These are phyloP conservation scores for Paramisgurnus dabryanus DNA, from an alignment of 2,113 vertebrate genomes.

Conservation along the genomic window DNA sequence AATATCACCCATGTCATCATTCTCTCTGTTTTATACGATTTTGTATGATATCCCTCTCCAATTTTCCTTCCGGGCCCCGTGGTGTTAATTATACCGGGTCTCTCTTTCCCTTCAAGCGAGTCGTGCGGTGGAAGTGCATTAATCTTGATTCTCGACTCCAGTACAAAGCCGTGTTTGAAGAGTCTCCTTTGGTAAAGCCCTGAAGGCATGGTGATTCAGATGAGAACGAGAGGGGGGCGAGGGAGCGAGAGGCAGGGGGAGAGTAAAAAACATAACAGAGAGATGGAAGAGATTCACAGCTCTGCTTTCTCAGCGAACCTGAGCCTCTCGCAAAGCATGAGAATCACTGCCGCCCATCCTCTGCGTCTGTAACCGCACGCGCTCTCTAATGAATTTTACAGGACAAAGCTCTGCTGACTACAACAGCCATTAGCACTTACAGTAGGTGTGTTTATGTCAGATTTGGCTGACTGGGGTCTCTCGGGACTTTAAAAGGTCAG, in stretches of 20 bases:
- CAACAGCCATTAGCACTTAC: neutral
- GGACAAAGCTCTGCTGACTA: neutral
- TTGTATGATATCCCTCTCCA: constrained; percentile 50
- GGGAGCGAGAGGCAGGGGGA: constrained; percentile 33
- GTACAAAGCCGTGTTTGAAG: constrained; percentile 73
- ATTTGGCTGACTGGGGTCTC: constrained; percentile 17
- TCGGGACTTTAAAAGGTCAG: constrained; percentile 27
- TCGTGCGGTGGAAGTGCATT: constrained; percentile 72
- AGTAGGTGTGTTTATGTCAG: constrained; percentile 1
- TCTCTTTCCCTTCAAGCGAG: constrained; percentile 53
- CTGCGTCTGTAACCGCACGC: neutral
- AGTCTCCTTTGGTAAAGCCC: constrained; percentile 71
- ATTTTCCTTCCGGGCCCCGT: constrained; percentile 62
- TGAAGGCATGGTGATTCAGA: constrained; percentile 65
- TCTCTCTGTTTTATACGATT: constrained; percentile 53
- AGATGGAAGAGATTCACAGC: constrained; percentile 44
- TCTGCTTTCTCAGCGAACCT: constrained; percentile 47
- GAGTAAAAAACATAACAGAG: constrained; percentile 22
- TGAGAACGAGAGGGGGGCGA: constrained; percentile 47
- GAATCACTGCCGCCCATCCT: constrained; percentile 49
- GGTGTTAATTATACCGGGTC: constrained; percentile 75
- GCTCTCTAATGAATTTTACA: constrained; percentile 19
- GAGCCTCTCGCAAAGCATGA: constrained; percentile 52
- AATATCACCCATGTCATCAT: constrained; percentile 44
- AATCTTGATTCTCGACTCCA: constrained; percentile 76